Base-by-base conservation (phyloP, 2,888 invertebrate genomes). In the Hololepta plana region DNA sequence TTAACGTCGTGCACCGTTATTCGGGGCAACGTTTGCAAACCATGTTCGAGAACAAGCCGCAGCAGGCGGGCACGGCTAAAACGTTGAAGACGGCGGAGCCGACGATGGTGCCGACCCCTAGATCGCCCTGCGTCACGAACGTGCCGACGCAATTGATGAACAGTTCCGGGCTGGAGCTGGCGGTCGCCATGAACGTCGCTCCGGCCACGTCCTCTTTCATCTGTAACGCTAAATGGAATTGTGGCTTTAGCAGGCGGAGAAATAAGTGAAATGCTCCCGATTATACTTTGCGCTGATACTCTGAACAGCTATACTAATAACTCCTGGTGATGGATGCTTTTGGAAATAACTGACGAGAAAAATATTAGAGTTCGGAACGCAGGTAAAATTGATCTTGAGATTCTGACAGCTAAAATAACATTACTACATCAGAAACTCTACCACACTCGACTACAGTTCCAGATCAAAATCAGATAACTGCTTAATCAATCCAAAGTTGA, bases 101-200 rank as follows among this genome's bases (percentile, higher is more conserved):
- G 1, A 80, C 74, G 23, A 80, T 67, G 8, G 79, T 74, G 1
- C 79, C 79, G 4, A 79, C 69, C 1, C 79, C 79, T 12, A 79
- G 54, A 47, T 79, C 79, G 0, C 76, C 75, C 42, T 75, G 67
- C 1, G 77, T 76, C 30, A 77, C 64, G 44, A 79, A 80, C 1
- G 79, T 79, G 19, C 77, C 84, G 12, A 88, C 72, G 34, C 77
- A 68, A 48, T 80, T 81, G 34, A 84, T 77, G 56, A 85, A 85
- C 32, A 85, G 57, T 54, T 88, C 87, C 1, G 87, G 84, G 31
- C 80, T 77, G 1, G 81, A 81, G 32, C 81, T 82, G 0, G 85
- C 87, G 1, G 81, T 72, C 1, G 87, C 85, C 87, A 88, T 87
- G 44, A 88, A 80, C 0, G 87, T 87, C 1, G 85, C 87, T 0